These are phyloP conservation scores for Philypnodon macrostomus DNA, from an alignment of 2,797 vertebrate species.

Conservation along the genomic window DNA sequence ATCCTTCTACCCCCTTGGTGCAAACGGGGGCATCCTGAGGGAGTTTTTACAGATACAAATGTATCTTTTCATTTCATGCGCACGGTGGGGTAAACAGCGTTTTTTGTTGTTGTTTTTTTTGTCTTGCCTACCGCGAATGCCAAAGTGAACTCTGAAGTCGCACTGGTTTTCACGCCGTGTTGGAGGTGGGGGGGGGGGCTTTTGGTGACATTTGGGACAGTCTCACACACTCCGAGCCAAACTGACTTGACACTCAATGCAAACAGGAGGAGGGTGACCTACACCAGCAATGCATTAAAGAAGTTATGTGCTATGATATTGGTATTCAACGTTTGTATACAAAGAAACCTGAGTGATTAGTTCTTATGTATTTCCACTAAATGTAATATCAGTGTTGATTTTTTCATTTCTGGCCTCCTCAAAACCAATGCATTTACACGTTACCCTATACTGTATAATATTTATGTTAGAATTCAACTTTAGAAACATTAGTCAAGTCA, in stretches of 20 bases:
- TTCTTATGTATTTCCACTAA: no score
- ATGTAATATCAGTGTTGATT: background rate
- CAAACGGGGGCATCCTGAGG: conserved; percentile 14
- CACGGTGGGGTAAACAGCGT: conserved; percentile 37
- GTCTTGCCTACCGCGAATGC: conserved; percentile 41
- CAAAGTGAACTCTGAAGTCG: conserved; percentile 19
- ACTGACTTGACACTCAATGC: conserved; percentile 14
- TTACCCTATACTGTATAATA: no score
- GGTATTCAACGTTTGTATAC: no score
- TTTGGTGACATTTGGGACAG: conserved; percentile 46
- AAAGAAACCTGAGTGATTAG: no score
- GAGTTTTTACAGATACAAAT: conserved; percentile 37
- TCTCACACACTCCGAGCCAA: conserved; percentile 29
- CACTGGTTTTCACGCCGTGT: no score
- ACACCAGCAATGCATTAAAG: background rate
- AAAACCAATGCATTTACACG: no score
- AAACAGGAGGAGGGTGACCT: conserved; percentile 13
- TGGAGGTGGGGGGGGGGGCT: conserved; percentile 11
- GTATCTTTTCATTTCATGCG: conserved; percentile 62
- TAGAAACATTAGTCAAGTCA: no score
- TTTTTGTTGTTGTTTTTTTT: no score
- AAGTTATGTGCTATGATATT: no score
- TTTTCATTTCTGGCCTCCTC: no score
- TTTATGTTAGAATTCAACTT: background rate
- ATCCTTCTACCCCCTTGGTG: conserved; percentile 5